phyloP scores from a whole-genome alignment of 1,140 invertebrate genomes.

The Andricus grossulariae region DNA sequence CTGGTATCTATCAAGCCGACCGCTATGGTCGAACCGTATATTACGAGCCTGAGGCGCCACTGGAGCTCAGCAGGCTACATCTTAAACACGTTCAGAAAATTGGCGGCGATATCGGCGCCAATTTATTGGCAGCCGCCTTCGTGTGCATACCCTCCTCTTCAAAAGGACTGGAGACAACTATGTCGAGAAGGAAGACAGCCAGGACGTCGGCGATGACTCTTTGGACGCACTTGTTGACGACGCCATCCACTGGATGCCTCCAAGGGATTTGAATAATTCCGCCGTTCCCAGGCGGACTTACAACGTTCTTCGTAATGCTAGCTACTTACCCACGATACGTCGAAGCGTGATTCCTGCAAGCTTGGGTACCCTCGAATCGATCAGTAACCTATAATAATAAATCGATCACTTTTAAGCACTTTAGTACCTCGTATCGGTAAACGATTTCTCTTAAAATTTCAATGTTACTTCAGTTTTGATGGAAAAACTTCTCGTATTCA shows the following conservation, averaged over 20 bases:
- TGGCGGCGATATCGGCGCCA: slow-evolving; percentile 66
- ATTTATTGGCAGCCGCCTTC: slow-evolving; percentile 61
- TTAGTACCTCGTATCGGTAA: background rate
- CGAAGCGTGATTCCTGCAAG: background rate
- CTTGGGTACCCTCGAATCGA: background rate
- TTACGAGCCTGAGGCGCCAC: slow-evolving; percentile 40
- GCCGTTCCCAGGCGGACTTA: slow-evolving; percentile 67
- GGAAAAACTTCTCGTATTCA: background rate
- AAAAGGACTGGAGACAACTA: background rate
- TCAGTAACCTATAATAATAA: background rate
- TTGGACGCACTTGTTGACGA: slow-evolving; percentile 54
- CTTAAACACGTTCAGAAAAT: slow-evolving; percentile 69
- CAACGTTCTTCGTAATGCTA: slow-evolving; percentile 60
- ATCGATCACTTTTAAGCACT: slow-evolving; percentile 1
- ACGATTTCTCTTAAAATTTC: background rate
- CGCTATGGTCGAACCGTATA: slow-evolving; percentile 20
- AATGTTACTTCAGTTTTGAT: background rate
- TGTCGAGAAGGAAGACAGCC: background rate
- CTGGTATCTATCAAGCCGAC: too few relatives aligned
- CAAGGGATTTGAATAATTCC: slow-evolving; percentile 69
- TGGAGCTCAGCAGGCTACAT: slow-evolving; percentile 44
- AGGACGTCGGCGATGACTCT: slow-evolving; percentile 46
- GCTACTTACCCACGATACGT: slow-evolving; percentile 58
- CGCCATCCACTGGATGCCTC: slow-evolving; percentile 48
- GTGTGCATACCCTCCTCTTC: slow-evolving; percentile 8